Conservation (phyloP, 1,140 invertebrate genomes). For the Megathymus violae region DNA sequence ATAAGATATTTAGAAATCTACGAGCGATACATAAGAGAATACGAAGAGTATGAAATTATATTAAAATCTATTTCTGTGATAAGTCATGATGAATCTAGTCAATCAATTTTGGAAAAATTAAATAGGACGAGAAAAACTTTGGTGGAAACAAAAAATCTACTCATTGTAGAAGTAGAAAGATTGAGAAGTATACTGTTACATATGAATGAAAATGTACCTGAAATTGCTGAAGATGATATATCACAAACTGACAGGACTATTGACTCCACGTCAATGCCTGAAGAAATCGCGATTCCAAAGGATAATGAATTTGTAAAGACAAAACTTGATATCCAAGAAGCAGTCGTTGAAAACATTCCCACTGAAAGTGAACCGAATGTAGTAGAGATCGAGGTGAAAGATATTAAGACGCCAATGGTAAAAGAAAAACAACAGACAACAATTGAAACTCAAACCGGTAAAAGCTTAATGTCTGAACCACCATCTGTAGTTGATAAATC, state of each 20-base stretch:
- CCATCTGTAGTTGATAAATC: slow-evolving; percentile 70
- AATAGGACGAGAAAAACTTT: slow-evolving; percentile 83
- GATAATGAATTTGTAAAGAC: slow-evolving; percentile 40
- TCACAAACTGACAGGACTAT: slow-evolving; percentile 85
- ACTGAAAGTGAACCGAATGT: slow-evolving; percentile 13
- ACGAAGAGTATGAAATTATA: slow-evolving; percentile 84
- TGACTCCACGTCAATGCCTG: slow-evolving; percentile 86
- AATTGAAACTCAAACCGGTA: slow-evolving; percentile 85
- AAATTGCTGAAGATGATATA: slow-evolving; percentile 74
- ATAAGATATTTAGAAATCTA: slow-evolving; percentile 77
- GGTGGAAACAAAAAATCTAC: slow-evolving; percentile 83
- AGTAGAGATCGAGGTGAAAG: slow-evolving; percentile 21
- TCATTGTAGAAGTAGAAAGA: slow-evolving; percentile 84
- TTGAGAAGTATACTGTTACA: slow-evolving; percentile 77
- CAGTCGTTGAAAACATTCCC: slow-evolving; percentile 2
- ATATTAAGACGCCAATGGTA: slow-evolving; percentile 29
- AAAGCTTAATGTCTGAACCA: slow-evolving; percentile 76
- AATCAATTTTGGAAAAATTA: slow-evolving; percentile 84
- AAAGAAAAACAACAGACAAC: slow-evolving; percentile 36
- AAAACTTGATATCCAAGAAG: slow-evolving; percentile 41
- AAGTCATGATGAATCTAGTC: slow-evolving; percentile 83
- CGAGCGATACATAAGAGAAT: slow-evolving; percentile 83
- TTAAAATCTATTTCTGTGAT: slow-evolving; percentile 84
- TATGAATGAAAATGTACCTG: slow-evolving; percentile 64
- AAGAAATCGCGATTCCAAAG: slow-evolving; percentile 81